phyloP scores from a whole-genome alignment of 1,140 invertebrate species.

The Drosophila chauvacae region DNA sequence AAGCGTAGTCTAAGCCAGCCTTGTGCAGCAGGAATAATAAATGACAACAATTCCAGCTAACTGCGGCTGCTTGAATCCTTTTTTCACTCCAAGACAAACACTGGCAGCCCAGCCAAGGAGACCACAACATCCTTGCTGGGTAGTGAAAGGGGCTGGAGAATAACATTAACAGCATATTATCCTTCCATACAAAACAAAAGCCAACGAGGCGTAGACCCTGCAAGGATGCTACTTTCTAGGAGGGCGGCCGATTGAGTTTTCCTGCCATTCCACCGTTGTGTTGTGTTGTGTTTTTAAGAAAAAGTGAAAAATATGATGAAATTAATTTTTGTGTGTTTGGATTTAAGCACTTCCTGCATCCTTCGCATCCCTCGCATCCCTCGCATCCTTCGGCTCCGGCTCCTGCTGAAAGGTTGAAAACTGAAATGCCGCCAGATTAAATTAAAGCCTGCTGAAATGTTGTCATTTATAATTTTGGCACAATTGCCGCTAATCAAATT shows the following conservation, averaged over 20 bases:
- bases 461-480: conserved; percentile 81
- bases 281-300: conserved; percentile 31
- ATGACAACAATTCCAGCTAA: conserved; percentile 80
- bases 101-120: conserved; percentile 16
- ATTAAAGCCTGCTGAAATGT: conserved; percentile 79
- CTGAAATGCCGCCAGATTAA: conserved; percentile 71
- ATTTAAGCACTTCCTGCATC: conserved; percentile 39
- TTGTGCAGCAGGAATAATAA: conserved; percentile 68
- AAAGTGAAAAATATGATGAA: conserved; percentile 81
- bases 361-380: too few relatives aligned
- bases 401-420: conserved; percentile 63
- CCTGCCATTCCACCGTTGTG: conserved; percentile 29
- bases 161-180: conserved; percentile 81
- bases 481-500: conserved; percentile 81
- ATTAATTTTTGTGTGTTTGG: conserved; percentile 80
- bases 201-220: conserved; percentile 69
- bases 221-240: conserved; percentile 36
- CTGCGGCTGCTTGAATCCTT: conserved; percentile 77
- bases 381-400: too few relatives aligned
- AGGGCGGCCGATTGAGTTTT: conserved; percentile 53
- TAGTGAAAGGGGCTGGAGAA: conserved; percentile 8
- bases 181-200: conserved; percentile 71
- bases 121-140: conserved; percentile 52
- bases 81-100: conserved; percentile 54
- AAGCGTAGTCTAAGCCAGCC: conserved; percentile 70